phyloP scores from a whole-genome alignment of 2,113 vertebrate species.

The Chlorodrepanis virens region DNA sequence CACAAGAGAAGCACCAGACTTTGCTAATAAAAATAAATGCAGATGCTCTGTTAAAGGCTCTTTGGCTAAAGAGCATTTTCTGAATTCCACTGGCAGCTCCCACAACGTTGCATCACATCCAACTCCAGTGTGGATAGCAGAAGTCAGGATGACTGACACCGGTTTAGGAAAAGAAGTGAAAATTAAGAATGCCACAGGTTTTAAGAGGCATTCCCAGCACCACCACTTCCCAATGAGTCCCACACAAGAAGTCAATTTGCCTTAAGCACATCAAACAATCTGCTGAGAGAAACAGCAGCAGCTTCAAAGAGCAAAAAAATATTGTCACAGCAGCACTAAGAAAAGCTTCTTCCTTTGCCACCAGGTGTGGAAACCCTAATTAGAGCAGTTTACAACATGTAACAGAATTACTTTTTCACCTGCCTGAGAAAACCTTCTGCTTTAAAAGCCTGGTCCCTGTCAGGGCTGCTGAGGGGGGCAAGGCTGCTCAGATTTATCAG shows the following conservation, averaged over 20 bases:
- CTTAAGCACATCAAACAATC: not conserved
- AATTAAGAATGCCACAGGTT: not conserved
- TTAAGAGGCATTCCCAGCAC: not conserved
- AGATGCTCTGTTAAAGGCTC: accelerated
- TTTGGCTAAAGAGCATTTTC: not conserved
- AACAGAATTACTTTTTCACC: not conserved
- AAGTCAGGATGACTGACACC: too few species aligned
- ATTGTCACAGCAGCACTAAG: accelerated
- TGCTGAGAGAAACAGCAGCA: not conserved
- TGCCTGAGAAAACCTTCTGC: not conserved
- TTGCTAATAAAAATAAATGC: not conserved
- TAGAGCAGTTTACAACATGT: not conserved
- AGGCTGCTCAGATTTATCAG: not conserved
- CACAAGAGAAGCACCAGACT: not conserved
- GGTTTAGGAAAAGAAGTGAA: not conserved
- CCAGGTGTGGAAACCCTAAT: not conserved
- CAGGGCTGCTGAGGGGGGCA: accelerated
- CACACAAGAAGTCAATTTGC: not conserved
- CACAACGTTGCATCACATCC: not conserved
- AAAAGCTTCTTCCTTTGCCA: not conserved
- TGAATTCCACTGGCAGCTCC: not conserved
- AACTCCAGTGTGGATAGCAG: not conserved
- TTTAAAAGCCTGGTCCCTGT: not conserved
- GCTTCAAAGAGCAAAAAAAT: not conserved
- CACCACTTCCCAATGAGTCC: not conserved